Evolutionary conservation across 2,113 vertebrate genomes (phyloP).

Genomic region (Spea multiplicata): DNA sequence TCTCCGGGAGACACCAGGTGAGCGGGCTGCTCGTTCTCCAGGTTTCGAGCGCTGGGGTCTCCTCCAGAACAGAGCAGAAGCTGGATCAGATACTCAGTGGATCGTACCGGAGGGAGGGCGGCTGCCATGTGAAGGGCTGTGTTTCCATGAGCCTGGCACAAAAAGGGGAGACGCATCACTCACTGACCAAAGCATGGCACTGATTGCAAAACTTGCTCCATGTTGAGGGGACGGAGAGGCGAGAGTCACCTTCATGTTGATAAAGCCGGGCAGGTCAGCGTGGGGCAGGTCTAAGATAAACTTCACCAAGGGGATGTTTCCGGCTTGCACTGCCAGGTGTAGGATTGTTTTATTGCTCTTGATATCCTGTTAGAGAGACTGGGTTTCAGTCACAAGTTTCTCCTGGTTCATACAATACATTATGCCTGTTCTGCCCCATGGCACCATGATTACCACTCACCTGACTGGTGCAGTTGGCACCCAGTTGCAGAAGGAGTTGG

Average conservation of each 20-base stretch:
- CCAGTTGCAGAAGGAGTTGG: slow-evolving; percentile 68
- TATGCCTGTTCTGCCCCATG: neutral
- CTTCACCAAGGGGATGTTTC: slow-evolving; percentile 75
- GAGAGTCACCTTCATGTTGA: slow-evolving; percentile 82
- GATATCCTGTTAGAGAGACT: slow-evolving; percentile 71
- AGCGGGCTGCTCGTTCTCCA: slow-evolving; percentile 84
- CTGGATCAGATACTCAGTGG: slow-evolving; percentile 76
- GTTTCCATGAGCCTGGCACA: slow-evolving; percentile 81
- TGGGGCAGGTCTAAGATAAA: slow-evolving; percentile 71
- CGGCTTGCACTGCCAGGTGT: slow-evolving; percentile 86
- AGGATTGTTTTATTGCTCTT: slow-evolving; percentile 87
- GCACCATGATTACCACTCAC: slow-evolving; percentile 42
- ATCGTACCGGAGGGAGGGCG: slow-evolving; percentile 71
- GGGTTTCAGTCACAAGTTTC: neutral
- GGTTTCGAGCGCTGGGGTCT: slow-evolving; percentile 81
- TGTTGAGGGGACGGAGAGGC: neutral
- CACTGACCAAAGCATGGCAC: neutral
- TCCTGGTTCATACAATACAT: neutral
- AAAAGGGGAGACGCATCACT: neutral
- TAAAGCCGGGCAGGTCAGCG: slow-evolving; percentile 70
- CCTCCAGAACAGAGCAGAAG: slow-evolving; percentile 75
- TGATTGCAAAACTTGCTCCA: too few species aligned
- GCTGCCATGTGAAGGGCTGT: slow-evolving; percentile 91
- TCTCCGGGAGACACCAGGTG: slow-evolving; percentile 79
- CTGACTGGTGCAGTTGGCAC: slow-evolving; percentile 77